phyloP scores from a whole-genome alignment of 2,888 invertebrate genomes.

The Hydrotaea cyrtoneurina region DNA sequence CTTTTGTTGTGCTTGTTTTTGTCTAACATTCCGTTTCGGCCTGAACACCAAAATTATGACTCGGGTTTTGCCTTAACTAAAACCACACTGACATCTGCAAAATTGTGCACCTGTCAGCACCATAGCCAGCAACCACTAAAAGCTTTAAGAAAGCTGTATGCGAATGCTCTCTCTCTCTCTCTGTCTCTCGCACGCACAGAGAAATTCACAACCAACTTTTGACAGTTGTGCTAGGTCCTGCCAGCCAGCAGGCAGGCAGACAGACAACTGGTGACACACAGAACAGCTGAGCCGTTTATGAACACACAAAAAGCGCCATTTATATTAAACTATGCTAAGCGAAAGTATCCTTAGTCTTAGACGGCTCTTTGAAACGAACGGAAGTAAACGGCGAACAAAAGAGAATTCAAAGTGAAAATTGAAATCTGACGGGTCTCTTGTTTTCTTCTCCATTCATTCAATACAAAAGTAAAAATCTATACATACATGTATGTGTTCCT shows the following conservation, averaged over 20 bases:
- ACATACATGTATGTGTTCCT: slow-evolving; percentile 19
- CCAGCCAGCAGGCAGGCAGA: slow-evolving; percentile 36
- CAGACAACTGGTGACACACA: not conserved
- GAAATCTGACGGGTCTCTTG: slow-evolving; percentile 43
- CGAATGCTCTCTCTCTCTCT: slow-evolving; percentile 5
- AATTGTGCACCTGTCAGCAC: too few relatives aligned
- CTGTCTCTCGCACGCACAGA: too few relatives aligned
- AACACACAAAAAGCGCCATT: slow-evolving; percentile 65
- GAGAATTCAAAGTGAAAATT: slow-evolving; percentile 53
- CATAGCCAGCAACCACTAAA: not conserved
- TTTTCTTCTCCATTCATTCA: slow-evolving; percentile 21
- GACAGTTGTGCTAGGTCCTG: slow-evolving; percentile 59
- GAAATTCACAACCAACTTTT: not conserved
- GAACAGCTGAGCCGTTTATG: slow-evolving; percentile 52
- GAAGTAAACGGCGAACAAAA: slow-evolving; percentile 61
- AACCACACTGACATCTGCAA: not conserved
- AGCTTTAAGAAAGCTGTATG: slow-evolving; percentile 45
- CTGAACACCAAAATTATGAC: too few relatives aligned
- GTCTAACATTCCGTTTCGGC: too few relatives aligned
- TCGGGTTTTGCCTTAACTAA: not conserved
- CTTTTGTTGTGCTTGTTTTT: too few relatives aligned
- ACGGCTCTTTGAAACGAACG: slow-evolving; percentile 75
- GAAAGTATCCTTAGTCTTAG: slow-evolving; percentile 73
- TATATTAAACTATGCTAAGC: slow-evolving; percentile 71
- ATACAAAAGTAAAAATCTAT: slow-evolving; percentile 44